Evolutionary conservation across 2,113 vertebrate species (phyloP).

Genomic region (Nothocercus julius): DNA sequence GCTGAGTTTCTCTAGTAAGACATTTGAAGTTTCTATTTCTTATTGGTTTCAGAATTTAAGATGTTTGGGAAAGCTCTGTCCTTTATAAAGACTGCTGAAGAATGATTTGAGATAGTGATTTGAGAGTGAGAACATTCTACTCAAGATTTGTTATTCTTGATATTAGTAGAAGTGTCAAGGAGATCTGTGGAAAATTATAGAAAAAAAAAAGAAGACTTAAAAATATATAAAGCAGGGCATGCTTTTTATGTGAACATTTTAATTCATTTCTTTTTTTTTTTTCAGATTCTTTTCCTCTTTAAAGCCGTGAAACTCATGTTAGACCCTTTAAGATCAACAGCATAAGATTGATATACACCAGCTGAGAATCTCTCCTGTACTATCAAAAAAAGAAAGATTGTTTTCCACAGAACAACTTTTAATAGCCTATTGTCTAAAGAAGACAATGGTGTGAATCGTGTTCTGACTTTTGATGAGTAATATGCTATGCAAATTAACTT

Average conservation of each 20-base stretch:
- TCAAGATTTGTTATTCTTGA: not conserved
- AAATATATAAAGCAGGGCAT: not conserved
- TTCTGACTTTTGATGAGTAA: slow-evolving; percentile 19
- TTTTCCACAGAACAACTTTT: not conserved
- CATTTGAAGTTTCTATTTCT: not conserved
- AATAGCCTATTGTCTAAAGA: not conserved
- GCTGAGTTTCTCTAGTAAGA: not conserved
- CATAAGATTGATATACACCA: not conserved
- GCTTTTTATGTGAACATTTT: not conserved
- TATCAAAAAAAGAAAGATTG: not conserved
- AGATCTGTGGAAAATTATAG: not conserved
- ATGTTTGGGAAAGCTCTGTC: not conserved
- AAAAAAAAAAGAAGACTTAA: not conserved
- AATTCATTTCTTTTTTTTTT: not conserved
- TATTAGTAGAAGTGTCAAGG: not conserved
- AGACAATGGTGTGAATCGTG: not conserved
- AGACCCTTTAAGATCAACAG: not conserved
- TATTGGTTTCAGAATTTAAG: not conserved
- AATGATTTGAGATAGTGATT: not conserved
- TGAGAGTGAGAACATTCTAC: not conserved
- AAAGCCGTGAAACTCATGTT: not conserved
- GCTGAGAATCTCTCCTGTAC: not conserved
- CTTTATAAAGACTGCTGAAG: not conserved
- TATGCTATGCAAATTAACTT: not conserved
- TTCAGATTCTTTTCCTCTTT: not conserved